Base-by-base conservation (phyloP, 2,888 invertebrate genomes). In the Chydorus sphaericus region DNA sequence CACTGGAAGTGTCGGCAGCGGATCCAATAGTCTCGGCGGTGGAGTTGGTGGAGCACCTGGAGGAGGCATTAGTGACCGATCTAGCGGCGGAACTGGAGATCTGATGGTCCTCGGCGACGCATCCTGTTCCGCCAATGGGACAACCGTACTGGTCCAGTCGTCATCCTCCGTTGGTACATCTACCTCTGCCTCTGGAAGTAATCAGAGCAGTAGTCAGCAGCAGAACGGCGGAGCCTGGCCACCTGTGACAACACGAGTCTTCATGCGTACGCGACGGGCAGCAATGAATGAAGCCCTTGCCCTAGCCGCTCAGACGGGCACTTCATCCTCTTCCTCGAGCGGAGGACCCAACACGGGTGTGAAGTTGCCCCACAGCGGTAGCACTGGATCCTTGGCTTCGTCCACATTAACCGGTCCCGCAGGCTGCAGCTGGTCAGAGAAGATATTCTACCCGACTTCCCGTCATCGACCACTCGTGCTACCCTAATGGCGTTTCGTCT, bases 1-100 rank as follows among this genome's bases (percentile, higher is more conserved):
- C 31, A 55, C 55, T 16, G 55, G 55, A 18, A 55, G 55, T 49
- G 49, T 55, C 18, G 49, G 55, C 37, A 55, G 48, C 48, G 48
- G 55, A 20, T 49, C 48, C 55, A 49, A 49, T 26, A 36, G 31
- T 28, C 36, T 26, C n/a, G 49, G 49, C 23, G 55, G 48, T 23
- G 48, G 30, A 20, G 23, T 30, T 18, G 54, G 54, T 54, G 44
- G 44, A 11, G 54, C 29, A n/a, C 23, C 23, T 29, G 31, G 48
- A 7, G 48, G 54, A 29, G 29, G 54, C 5, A 44, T 39, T 16
- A 55, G 55, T 37, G 55, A 49, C 37, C 48, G 36, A 18, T 49
- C 55, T 14, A 55, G 55, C 31, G 39, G 33, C 31, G 49, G 48
- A 28, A 48, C 31, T n/a, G 48, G 38, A 11, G 55, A 55, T 31